Base-by-base conservation (phyloP, 2,797 vertebrate species). In the Hafferia zeledoni region DNA sequence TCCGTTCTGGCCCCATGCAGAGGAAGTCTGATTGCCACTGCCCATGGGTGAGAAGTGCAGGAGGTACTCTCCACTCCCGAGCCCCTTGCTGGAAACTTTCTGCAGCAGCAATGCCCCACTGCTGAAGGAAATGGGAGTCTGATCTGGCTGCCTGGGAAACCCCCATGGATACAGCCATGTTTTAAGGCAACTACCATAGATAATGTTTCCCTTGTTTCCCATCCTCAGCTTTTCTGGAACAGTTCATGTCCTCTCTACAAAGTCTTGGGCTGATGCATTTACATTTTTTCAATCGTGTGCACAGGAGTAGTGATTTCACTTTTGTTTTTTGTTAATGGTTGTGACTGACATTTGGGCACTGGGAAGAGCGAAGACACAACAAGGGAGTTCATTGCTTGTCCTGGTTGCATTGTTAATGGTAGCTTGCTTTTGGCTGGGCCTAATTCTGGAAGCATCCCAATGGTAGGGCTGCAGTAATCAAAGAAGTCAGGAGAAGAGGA, bases 21-120 rank as follows among this genome's bases (percentile, higher is more conserved):
- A n/a, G 20, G 43, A 88, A 86, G 61, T 24, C 50, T 78, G 57
- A 10, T 22, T 70, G 46, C 63, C 2, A 0, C 60, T 56, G 1
- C 12, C 43, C 13, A 1, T 0, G 1, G 28, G 17, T 2, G 1
- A 85, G 72, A 52, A 92, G 57, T 0, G 0, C 11, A 27, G 59
- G 33, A 75, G 33, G 20, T 37, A 13, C 9, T 3, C 78, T 71
- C 23, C 39, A n/a, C 85, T 81, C 35, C 27, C 28, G 25, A 90
- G 16, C 24, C 4, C 7, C 50, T 24, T 68, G 53, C 33, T 84
- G 75, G 28, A 72, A 81, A 55, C 23, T 59, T 86, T 59, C 61
- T 56, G 69, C 61, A 86, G 72, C 44, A 86, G 17, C 28, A 37
- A 10, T 46, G 33, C 50, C 27, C 22, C 43, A 8, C 1, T 82